Base-by-base conservation (phyloP, 2,113 vertebrate genomes). In the Hydrolagus affinis region DNA sequence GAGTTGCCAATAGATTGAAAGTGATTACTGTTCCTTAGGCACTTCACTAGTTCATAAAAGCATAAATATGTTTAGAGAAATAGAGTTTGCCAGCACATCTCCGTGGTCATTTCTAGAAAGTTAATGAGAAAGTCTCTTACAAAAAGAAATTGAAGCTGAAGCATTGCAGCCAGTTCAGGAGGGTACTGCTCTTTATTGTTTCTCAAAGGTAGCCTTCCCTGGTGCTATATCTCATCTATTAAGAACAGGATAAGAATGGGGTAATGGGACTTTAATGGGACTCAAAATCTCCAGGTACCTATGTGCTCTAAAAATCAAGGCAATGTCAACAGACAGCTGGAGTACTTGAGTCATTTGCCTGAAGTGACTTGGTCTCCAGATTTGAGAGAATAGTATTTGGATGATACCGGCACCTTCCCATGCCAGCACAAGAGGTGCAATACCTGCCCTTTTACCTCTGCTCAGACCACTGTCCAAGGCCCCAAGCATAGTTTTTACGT, bases 31-130 rank as follows among this genome's bases (percentile, higher is more conserved):
- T 78, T 86, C 85, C 64, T 78, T 86, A 78, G 75, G 30, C n/a
- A 78, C 75, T 62, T 12, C 57, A 86, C 25, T 66, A 69, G 73
- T 86, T 78, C 73, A 77, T 70, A 59, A 78, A 86, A 86, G 64
- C 85, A 86, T 75, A 86, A 86, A 86, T 86, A 86, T 64, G 72
- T 25, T 77, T 68, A 64, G 85, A 66, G 85, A 77, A 86, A 86
- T 86, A 32, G 77, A 77, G 85, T 78, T 86, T 77, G 62, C 85
- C 85, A 77, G 28, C 64, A 78, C 66, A 17, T 28, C 62, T n/a
- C 32, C 68, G 73, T 86, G 85, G 64, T 86, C 74, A 69, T 66
- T 57, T 30, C 23, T 77, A 69, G 62, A 25, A 77, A 23, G 32
- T 86, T 70, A 86, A 86, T 86, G 73, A 44, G 66, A 75, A 86